These are phyloP conservation scores for Lathamus discolor DNA, from an alignment of 2,113 vertebrate genomes.

Conservation along the genomic window DNA sequence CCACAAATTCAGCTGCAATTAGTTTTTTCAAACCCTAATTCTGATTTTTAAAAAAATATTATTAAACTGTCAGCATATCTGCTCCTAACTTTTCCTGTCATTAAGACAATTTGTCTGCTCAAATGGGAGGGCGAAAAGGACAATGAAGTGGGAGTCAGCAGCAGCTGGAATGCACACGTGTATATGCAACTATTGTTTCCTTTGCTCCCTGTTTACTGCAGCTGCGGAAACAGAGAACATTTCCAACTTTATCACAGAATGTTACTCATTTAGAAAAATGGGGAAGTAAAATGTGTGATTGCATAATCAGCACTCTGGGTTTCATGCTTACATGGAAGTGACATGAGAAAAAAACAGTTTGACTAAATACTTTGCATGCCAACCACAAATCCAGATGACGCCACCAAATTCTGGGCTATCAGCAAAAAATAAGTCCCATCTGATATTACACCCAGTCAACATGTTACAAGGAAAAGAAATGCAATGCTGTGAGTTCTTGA, in stretches of 20 bases:
- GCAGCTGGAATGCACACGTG: slow-evolving; percentile 49
- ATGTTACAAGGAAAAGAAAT: background rate
- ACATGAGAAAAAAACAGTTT: background rate
- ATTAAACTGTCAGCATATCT: background rate
- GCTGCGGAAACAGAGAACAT: background rate
- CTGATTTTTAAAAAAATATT: background rate
- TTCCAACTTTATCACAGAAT: slow-evolving; percentile 1
- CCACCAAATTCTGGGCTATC: background rate
- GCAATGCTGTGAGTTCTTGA: background rate
- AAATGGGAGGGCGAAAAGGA: background rate
- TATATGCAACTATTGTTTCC: background rate
- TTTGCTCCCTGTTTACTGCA: background rate
- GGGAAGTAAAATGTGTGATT: background rate
- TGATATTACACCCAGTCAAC: background rate
- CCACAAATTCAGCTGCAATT: background rate
- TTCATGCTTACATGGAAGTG: background rate
- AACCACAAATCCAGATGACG: background rate
- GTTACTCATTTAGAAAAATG: background rate
- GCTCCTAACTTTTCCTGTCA: background rate
- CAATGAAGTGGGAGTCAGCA: background rate
- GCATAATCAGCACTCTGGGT: background rate
- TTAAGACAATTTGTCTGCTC: background rate
- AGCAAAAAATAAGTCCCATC: background rate
- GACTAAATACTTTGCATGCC: background rate
- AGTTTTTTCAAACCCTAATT: background rate